Percentiles rank a stretch among this genome's conserved stretches.
phyloP scores from a whole-genome alignment of 2,113 vertebrate genomes.

The Cavia porcellus region DNA sequence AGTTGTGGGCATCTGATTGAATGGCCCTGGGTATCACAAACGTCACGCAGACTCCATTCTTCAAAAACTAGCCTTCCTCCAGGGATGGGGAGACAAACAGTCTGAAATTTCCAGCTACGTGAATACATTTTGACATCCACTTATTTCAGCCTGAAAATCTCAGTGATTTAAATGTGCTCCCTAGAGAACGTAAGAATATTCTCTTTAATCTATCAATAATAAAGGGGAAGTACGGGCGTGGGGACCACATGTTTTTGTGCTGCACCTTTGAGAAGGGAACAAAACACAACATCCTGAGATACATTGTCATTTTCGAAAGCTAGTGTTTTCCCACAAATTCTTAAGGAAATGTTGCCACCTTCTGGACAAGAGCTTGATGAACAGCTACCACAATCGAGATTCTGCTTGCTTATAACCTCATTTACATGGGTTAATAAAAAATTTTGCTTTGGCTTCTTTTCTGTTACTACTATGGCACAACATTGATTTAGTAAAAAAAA shows the following conservation, averaged over 20 bases:
- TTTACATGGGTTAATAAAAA: neutral
- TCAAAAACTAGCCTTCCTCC: neutral
- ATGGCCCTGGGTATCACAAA: neutral
- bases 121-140: neutral
- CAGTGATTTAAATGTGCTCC: neutral
- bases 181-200: neutral
- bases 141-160: neutral
- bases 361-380: constrained; percentile 47
- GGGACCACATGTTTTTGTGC: accelerated
- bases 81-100: accelerated
- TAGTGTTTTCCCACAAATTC: constrained; percentile 30
- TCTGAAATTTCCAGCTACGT: neutral
- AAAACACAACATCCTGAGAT: constrained; percentile 25
- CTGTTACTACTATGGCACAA: neutral
- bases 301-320: neutral
- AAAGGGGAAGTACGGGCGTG: too few species aligned
- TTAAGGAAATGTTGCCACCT: constrained; percentile 87
- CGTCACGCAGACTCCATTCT: neutral
- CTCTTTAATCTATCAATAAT: neutral
- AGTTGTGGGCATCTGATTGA: neutral
- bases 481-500: neutral
- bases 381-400: neutral
- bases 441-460: neutral
- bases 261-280: constrained; percentile 45
- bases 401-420: neutral